Evolutionary conservation across 2,113 vertebrate genomes (phyloP).

Genomic region (Grammomys dolichurus): DNA sequence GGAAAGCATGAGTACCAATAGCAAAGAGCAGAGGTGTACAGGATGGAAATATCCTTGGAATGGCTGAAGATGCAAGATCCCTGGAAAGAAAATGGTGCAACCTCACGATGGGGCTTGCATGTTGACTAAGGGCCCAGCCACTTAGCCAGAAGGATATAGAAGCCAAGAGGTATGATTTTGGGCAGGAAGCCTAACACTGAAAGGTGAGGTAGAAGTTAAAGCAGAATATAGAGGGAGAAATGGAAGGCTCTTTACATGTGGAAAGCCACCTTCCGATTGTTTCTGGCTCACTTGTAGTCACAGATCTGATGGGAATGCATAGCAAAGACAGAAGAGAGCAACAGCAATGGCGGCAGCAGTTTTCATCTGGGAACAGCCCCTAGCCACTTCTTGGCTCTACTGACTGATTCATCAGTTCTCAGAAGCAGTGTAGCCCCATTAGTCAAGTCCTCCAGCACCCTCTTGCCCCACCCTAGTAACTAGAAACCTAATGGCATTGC

Average conservation of each 20-base stretch:
- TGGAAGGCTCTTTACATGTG: background rate
- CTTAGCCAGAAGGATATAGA: background rate
- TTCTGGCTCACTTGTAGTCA: background rate
- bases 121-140: background rate
- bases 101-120: background rate
- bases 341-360: background rate
- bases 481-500: background rate
- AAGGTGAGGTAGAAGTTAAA: background rate
- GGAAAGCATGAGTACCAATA: rapidly evolving
- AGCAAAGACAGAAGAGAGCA: background rate
- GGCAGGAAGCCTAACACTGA: background rate
- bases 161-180: background rate
- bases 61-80: background rate
- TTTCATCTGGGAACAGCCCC: background rate
- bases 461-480: background rate
- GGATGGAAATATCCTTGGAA: background rate
- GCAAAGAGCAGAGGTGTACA: background rate
- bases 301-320: background rate
- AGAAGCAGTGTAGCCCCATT: background rate
- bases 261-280: background rate
- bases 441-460: background rate
- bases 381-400: background rate
- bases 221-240: background rate
- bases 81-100: background rate
- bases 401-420: background rate